Base-by-base conservation (phyloP, 2,113 vertebrate genomes). In the Ceyx cyanopectus region DNA sequence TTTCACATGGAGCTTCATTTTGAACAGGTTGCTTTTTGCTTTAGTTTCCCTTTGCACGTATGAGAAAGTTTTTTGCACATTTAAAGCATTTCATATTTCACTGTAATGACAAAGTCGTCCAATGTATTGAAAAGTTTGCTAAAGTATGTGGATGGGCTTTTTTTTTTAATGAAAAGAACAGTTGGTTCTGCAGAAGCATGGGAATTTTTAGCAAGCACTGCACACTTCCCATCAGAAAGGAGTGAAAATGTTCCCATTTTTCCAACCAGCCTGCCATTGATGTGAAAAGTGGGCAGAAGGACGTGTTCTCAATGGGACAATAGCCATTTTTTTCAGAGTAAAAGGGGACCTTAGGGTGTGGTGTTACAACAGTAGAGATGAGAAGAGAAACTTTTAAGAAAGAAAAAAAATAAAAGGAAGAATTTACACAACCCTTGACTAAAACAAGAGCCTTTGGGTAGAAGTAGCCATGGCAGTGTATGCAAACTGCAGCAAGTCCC, bases 171-270 rank as follows among this genome's bases (percentile, higher is more conserved):
- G 92, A 87, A 50, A 94, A 82, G 78, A 92, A 82, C 89, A 95
- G 84, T 92, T 92, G 87, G 67, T 67, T 94, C 72, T 91, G 63
- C 81, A 81, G 65, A 83, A 94, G 76, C 65, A 80, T 91, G 95
- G 78, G 94, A 90, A 91, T 92, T 92, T 94, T 93, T 95, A 96
- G 91, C 75, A 87, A 85, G 65, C 48, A 19, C 20, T 66, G 56
- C 51, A 74, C 1, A 5, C 62, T 87, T 74, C 48, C 51, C 56
- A 53, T 92, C 79, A 81, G 94, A 93, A 94, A 92, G n/a, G 46
- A 85, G 87, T 70, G 84, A 77, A 93, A 95, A 91, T 53, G 56
- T 53, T 90, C 84, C 84, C 69, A 57, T 37, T 92, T 93, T 89
- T 85, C 87, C 81, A 87, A 34, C 51, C 34, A 61, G 89, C 74